Evolutionary conservation across 2,888 invertebrate species (phyloP), one percentile per base, ranked within the genome.

Genomic region (Norana najaformis): DNA sequence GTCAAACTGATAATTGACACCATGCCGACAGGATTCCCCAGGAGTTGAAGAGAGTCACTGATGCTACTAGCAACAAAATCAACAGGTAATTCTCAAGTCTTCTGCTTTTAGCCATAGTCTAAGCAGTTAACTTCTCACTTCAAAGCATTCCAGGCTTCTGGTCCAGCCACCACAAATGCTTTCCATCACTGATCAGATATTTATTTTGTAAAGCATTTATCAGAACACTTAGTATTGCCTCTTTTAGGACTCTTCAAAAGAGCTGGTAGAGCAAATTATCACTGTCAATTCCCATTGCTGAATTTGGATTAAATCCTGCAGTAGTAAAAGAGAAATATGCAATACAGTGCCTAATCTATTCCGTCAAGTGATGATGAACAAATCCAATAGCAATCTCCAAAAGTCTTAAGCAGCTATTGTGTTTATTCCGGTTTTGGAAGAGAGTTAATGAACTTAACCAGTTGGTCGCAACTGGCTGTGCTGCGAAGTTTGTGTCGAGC

Each of bases 401-500:
- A 69, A 13, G n/a, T 8, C 53, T 53, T 4, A 53, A 53, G 23
- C 53, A 53, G 30, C 11, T 30, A 53, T 30, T 69, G n/a, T n/a
- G 2, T 85, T 85, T 23, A 85, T 13, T 20, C 34, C 18, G 89
- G 89, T 37, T 89, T 89, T 34, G 89, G 89, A 30, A 91, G 89
- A 34, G 90, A 53, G 39, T 91, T 90, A n/a, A 90, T 89, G 88
- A 89, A 90, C 39, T 88, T 36, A 23, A 53, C 88, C 38, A 91
- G 90, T 20, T 69, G 30, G 37, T 94, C 93, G 91, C 95, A 94
- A 90, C 93, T 94, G 90, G 92, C 92, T 41, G 93, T 92, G 38
- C 93, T 93, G 30, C 95, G 92, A 91, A 95, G 95, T 92, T 95
- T 95, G 91, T 94, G 94, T 91, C 93, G 94, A 23, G 94, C 93